phyloP scores from a whole-genome alignment of 2,797 vertebrate genomes.

The Acanthurus lineatus region DNA sequence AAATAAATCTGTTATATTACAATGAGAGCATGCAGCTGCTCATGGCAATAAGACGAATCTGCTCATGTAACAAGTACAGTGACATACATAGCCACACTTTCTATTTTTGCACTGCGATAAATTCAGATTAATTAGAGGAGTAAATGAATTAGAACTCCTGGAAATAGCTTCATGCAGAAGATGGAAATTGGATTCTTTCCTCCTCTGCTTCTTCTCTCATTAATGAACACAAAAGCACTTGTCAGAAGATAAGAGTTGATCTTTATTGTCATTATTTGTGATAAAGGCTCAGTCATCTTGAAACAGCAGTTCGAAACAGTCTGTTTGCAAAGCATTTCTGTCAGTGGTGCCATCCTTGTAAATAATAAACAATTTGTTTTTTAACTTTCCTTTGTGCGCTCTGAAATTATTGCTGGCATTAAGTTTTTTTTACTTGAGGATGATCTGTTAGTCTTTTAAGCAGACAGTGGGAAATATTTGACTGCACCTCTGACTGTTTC shows the following conservation, averaged over 20 bases:
- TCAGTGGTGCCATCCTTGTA: not conserved
- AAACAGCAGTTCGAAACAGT: not conserved
- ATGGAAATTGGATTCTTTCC: conserved; percentile 64
- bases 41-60: conserved; percentile 4
- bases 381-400: not conserved
- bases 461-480: conserved; percentile 3
- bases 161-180: conserved; percentile 65
- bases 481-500: conserved; percentile 6
- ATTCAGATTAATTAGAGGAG: conserved; percentile 68
- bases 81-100: conserved; percentile 22
- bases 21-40: not conserved
- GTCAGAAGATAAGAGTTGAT: conserved; percentile 30
- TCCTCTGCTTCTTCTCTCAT: conserved; percentile 33
- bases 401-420: not conserved
- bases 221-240: conserved; percentile 66
- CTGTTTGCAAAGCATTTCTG: not conserved
- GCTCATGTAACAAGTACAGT: conserved; percentile 13
- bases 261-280: conserved; percentile 53
- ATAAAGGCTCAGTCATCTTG: conserved; percentile 47
- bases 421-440: not conserved
- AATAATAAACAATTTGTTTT: not conserved
- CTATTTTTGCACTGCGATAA: conserved; percentile 67
- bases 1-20: conserved; percentile 18
- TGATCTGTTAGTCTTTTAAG: not conserved
- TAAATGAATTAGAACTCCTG: conserved; percentile 60